Evolutionary conservation across 2,113 vertebrate genomes (phyloP), one percentile per base, ranked within the genome.

Genomic region (Uria aalge): DNA sequence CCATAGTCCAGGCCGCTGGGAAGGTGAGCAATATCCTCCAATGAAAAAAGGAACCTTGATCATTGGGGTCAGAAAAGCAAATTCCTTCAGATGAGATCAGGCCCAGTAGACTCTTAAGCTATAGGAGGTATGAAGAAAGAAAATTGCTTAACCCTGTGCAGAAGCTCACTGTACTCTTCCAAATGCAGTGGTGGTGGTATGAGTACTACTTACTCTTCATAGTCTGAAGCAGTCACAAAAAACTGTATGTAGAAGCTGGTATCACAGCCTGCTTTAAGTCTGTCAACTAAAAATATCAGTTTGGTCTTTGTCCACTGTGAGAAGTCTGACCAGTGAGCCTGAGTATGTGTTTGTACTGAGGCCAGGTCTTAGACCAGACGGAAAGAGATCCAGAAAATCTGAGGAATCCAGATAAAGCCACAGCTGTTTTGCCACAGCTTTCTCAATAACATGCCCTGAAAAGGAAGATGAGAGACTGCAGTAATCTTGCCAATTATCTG

Each of bases 321-420:
- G 60, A 94, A 94, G 30, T 43, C 73, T 85, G 88, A 94, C 73
- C 94, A 94, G 45, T 60, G 36, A 95, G 88, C 80, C 53, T 30
- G 41, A 91, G 57, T 88, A 81, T 95, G 73, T 81, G 53, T 92
- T 92, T 97, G 88, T 96, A 82, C 40, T 48, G 60, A 81, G 80
- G 88, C 91, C 92, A 95, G 92, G 73, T 92, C 91, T 92, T 75
- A 87, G 80, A 94, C 76, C 60, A 94, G 86, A 97, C 2, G 0
- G 83, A 91, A 94, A 72, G 48, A 89, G 92, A 87, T 94, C 86
- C 94, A 96, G 96, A 95, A 96, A 95, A 94, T 97, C 68, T 86
- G 82, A 93, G 88, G 90, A 96, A 97, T 97, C 95, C 68, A 92
- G 96, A 95, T 96, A 95, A 95, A 96, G 77, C 88, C 92, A 29